These are phyloP conservation scores for Lepidochrysops patricia DNA, from an alignment of 2,888 invertebrate genomes.

Conservation along the genomic window DNA sequence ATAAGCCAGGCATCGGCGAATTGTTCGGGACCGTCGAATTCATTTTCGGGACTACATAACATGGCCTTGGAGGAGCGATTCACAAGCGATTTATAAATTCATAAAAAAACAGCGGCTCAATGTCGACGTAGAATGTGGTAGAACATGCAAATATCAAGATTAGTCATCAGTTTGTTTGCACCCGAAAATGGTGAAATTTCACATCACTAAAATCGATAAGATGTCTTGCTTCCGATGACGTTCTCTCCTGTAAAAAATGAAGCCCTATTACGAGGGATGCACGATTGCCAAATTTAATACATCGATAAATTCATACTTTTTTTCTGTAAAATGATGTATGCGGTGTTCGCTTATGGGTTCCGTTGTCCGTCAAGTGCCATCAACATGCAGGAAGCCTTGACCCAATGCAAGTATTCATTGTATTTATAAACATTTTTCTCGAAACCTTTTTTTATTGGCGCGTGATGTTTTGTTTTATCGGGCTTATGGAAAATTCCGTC, in stretches of 20 bases:
- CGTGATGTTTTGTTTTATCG: constrained; percentile 21
- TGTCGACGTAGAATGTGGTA: not conserved
- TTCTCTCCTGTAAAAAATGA: not conserved
- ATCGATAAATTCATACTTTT: not conserved
- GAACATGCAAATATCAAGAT: not conserved
- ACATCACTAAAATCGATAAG: not conserved
- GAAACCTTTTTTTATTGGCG: constrained; percentile 16
- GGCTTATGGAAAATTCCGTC: constrained; percentile 11
- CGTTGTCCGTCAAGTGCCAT: constrained; percentile 33
- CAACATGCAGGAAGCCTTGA: constrained; percentile 40
- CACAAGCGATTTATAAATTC: too few relatives aligned
- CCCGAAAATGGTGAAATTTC: not conserved
- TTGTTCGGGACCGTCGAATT: not conserved
- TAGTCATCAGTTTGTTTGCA: not conserved
- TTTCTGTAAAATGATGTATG: too few relatives aligned
- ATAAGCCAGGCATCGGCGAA: not conserved
- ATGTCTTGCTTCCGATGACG: not conserved
- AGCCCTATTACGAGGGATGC: not conserved
- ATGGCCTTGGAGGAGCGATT: not conserved
- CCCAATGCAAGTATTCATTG: constrained; percentile 38
- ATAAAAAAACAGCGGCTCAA: not conserved
- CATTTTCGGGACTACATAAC: not conserved
- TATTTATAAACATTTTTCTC: constrained; percentile 32
- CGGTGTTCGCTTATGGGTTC: not conserved
- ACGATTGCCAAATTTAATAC: not conserved